A percentile compares a stretch with the other conserved stretches of the same genome.
phyloP scores from a whole-genome alignment of 2,888 invertebrate genomes.

The Halictus quadricinctus region DNA sequence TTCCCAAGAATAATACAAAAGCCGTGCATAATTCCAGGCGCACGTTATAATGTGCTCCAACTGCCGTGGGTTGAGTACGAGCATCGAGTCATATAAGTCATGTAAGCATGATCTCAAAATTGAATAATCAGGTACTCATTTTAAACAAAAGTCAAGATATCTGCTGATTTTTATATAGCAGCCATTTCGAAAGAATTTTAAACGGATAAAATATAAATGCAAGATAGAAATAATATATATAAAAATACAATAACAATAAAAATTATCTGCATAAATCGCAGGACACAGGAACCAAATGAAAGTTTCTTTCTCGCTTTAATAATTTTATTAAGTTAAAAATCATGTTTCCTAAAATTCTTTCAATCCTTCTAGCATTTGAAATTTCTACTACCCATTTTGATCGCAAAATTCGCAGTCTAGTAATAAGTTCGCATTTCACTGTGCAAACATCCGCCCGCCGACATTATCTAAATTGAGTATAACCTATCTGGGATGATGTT shows the following conservation, averaged over 20 bases:
- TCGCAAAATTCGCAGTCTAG: not conserved
- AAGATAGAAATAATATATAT: too few relatives aligned
- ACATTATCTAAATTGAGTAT: not conserved
- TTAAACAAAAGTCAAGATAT: not conserved
- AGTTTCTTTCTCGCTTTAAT: not conserved
- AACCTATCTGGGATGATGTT: not conserved
- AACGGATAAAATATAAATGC: too few relatives aligned
- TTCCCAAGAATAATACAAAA: constrained; percentile 41
- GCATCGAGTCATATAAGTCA: too few relatives aligned
- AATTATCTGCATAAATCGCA: not conserved
- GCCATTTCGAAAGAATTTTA: too few relatives aligned
- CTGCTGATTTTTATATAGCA: too few relatives aligned
- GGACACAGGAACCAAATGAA: not conserved
- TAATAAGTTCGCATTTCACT: not conserved
- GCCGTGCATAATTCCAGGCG: constrained; percentile 45
- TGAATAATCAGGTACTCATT: too few relatives aligned
- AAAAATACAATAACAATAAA: not conserved
- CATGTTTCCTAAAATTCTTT: not conserved
- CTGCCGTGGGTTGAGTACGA: not conserved
- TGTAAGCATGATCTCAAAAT: too few relatives aligned
- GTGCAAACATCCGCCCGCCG: not conserved
- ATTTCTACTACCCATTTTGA: not conserved
- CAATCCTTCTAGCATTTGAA: too few relatives aligned
- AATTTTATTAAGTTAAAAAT: not conserved
- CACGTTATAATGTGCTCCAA: constrained; percentile 35